Evolutionary conservation across 1,140 invertebrate species (phyloP), one percentile per base, ranked within the genome.

Genomic region (Bradynema listronoti): DNA sequence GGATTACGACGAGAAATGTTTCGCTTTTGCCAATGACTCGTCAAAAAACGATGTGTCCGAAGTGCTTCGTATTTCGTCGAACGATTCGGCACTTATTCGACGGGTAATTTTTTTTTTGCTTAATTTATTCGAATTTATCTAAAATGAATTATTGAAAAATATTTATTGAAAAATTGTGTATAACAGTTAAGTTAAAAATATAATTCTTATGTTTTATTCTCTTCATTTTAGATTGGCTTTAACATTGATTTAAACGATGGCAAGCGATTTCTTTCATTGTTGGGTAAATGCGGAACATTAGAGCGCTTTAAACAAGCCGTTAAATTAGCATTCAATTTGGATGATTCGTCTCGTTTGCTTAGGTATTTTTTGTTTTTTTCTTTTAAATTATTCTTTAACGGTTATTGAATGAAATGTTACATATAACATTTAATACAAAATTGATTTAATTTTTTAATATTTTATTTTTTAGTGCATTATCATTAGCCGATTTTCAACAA

Each of bases 171-270:
- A n/a, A n/a, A n/a, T n/a, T n/a, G n/a, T n/a, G n/a, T n/a, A n/a
- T n/a, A n/a, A n/a, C n/a, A n/a, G n/a, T n/a, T n/a, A n/a, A n/a
- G n/a, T n/a, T n/a, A n/a, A n/a, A n/a, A n/a, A n/a, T n/a, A 11
- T 53, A 43, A 19, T 1, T 46, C 49, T 19, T 1, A 11, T 5
- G 16, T 54, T n/a, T 22, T 55, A 46, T 55, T n/a, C n/a, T 5
- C 19, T 55, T 54, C 6, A 49, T 47, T 56, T 53, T 19, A 58
- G 49, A 36, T 61, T 46, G 59, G 59, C 11, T 34, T 61, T 43
- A 41, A 61, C n/a, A n/a, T 22, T 42, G 7, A 7, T 9, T 60
- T 53, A n/a, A 6, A 25, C 19, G 27, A 60, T 30, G 58, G 58
- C 4, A 33, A 19, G n/a, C 27, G 30, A 16, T 60, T 59, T 7